These are phyloP conservation scores for Campaea margaritaria DNA, from an alignment of 2,888 invertebrate species.

Conservation along the genomic window DNA sequence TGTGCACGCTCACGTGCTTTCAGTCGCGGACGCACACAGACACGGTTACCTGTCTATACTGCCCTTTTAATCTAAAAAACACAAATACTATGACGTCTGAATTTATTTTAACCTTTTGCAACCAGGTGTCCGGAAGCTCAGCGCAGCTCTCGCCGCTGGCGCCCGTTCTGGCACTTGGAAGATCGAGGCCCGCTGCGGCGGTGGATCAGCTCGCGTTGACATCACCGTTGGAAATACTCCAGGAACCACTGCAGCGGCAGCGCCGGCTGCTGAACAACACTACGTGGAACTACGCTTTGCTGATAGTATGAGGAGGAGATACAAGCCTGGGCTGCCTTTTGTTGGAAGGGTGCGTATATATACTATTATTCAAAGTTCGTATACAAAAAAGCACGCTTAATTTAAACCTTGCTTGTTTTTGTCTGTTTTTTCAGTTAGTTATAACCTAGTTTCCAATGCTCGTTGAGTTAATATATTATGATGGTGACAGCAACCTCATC, in stretches of 20 bases:
- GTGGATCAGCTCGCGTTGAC: conserved; percentile 82
- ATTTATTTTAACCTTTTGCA: conserved; percentile 29
- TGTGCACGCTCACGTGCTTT: too few species aligned
- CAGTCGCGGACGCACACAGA: too few species aligned
- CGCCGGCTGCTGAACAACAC: conserved; percentile 88
- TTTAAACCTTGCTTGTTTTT: too few species aligned
- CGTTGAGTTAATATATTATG: too few species aligned
- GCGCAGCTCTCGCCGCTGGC: conserved; percentile 81
- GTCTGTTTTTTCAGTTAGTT: too few species aligned
- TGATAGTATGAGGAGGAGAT: conserved; percentile 87
- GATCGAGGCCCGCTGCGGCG: conserved; percentile 82
- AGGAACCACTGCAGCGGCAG: conserved; percentile 78
- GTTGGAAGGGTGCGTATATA: conserved; percentile 85
- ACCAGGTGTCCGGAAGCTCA: conserved; percentile 86
- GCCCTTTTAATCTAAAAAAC: too few species aligned
- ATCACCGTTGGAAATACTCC: conserved; percentile 80
- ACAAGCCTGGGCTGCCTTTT: conserved; percentile 88
- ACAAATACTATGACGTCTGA: background rate
- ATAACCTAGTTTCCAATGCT: too few species aligned
- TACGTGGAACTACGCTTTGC: conserved; percentile 88
- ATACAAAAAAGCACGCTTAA: too few species aligned
- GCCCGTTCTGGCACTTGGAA: conserved; percentile 86
- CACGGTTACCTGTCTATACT: too few species aligned
- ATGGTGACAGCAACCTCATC: too few species aligned
- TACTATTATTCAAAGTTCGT: too few species aligned